Evolutionary conservation across 2,888 invertebrate genomes (phyloP), one percentile per base, ranked within the genome.

Genomic region (Hartigia nigra): DNA sequence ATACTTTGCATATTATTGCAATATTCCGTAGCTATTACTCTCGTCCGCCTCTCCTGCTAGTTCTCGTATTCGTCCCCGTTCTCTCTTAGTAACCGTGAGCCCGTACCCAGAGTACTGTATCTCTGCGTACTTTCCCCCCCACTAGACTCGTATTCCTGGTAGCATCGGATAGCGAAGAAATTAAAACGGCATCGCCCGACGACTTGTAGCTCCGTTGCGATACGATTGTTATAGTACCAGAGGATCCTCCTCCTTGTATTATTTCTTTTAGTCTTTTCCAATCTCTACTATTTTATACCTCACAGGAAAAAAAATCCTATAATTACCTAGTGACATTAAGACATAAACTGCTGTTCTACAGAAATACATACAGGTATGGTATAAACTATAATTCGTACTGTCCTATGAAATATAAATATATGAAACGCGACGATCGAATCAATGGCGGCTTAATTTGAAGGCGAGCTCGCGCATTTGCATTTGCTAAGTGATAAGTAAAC

Each of bases 1-100:
- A 90, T 91, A 91, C 90, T 91, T 91, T 91, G 91, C 90, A 90
- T 90, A 91, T 91, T 91, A 91, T 91, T 90, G 90, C 91, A 90
- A 90, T 91, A 90, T 89, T 88, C 90, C 88, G 87, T 89, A 89
- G 89, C 88, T 90, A 89, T 90, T 89, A 88, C 90, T 55, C 55
- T 90, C 89, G 88, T 86, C 86, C 87, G 86, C 87, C 88, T 89
- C 88, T 86, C 74, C 36, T 34, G 23, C 75, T 75, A 31, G n/a
- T 86, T 82, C 78, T 74, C 76, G 69, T 74, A 74, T 72, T 69
- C 80, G 70, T 55, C 75, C 37, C 77, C 81, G 76, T 80, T 83
- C 81, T 81, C 75, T 37, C 34, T 31, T 75, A 31, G 72, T 72
- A 31, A 34, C 34, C 31, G 72, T 14, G 32, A 4, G 72, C 34